Evolutionary conservation across 2,797 vertebrate species (phyloP).

Genomic region (Loris lydekkerianus): DNA sequence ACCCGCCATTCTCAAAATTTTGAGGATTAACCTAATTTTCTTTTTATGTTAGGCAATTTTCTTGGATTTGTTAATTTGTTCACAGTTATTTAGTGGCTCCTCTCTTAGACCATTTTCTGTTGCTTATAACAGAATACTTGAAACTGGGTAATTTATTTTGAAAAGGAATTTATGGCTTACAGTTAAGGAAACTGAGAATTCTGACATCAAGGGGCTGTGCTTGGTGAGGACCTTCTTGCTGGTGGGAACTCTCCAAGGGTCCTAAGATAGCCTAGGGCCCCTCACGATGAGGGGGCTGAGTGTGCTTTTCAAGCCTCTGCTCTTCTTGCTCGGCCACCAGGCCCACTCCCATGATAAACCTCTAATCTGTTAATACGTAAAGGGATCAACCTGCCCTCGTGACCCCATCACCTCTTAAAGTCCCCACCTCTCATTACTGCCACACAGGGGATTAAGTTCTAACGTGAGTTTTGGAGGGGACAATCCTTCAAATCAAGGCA

Average conservation of each 20-base stretch:
- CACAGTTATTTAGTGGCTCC: background rate
- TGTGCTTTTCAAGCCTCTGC: background rate
- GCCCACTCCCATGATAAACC: background rate
- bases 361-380: background rate
- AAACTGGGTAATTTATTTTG: background rate
- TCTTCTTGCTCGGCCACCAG: too few relatives aligned
- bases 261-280: background rate
- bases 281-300: background rate
- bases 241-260: background rate
- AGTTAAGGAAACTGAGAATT: background rate
- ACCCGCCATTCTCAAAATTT: background rate
- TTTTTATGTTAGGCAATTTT: background rate
- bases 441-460: background rate
- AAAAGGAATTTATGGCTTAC: background rate
- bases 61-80: background rate
- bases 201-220: background rate
- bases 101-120: background rate
- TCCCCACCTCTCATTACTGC: background rate
- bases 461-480: background rate
- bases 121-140: background rate
- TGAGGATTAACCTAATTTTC: background rate
- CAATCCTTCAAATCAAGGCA: background rate
- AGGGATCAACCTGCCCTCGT: background rate
- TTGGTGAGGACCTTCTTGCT: background rate
- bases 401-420: background rate